Evolutionary conservation across 1,140 invertebrate species (phyloP).

Genomic region (Lordiphosa clarofinis): DNA sequence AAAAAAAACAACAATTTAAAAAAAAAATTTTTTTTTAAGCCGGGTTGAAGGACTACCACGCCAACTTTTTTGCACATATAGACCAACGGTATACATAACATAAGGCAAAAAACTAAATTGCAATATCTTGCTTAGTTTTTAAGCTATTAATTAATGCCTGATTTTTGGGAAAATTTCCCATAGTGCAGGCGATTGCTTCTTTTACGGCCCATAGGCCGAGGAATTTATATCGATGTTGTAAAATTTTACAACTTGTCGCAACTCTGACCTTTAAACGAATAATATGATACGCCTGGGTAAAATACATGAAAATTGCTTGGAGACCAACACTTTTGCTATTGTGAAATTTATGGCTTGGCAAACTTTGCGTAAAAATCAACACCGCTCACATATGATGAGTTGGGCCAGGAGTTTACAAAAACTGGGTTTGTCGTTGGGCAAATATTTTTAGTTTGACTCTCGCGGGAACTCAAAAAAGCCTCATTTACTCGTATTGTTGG

Average conservation of each 20-base stretch:
- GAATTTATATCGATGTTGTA: slow-evolving; percentile 45
- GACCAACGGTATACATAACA: too few relatives aligned
- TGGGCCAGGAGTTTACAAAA: slow-evolving; percentile 20
- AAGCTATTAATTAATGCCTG: too few relatives aligned
- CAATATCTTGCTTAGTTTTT: too few relatives aligned
- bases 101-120: too few relatives aligned
- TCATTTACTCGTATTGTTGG: slow-evolving; percentile 4
- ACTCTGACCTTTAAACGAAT: slow-evolving; percentile 25
- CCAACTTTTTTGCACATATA: too few relatives aligned
- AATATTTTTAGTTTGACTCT: slow-evolving; percentile 42
- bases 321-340: slow-evolving; percentile 23
- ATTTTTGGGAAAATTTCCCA: too few relatives aligned
- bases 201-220: slow-evolving; percentile 30
- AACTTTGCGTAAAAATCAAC: slow-evolving; percentile 6
- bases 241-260: slow-evolving; percentile 35
- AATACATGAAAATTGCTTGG: slow-evolving; percentile 44
- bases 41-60: too few relatives aligned
- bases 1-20: too few relatives aligned
- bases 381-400: slow-evolving; percentile 3
- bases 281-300: slow-evolving; percentile 46
- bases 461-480: background rate
- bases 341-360: slow-evolving; percentile 11
- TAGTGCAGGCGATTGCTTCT: slow-evolving; percentile 29
- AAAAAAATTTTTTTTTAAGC: too few relatives aligned
- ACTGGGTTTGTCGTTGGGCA: slow-evolving; percentile 20